Conservation (phyloP, 2,113 vertebrate genomes). For the Choloepus hoffmanni region DNA sequence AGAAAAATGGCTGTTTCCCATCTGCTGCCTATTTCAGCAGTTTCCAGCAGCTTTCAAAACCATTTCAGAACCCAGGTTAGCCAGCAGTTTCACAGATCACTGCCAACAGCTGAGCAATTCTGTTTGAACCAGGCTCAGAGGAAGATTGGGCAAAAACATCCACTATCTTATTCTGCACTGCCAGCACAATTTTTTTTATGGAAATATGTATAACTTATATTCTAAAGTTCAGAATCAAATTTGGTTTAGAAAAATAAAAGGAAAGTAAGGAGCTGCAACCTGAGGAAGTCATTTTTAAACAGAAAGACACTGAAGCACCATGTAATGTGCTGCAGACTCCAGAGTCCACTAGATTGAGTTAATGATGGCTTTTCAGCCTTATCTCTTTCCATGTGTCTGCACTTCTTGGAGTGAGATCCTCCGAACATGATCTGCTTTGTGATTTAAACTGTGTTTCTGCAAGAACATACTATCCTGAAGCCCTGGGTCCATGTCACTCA, state of each 20-base stretch:
- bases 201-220: neutral
- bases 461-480: neutral
- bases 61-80: neutral
- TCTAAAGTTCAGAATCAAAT: neutral
- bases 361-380: neutral
- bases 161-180: neutral
- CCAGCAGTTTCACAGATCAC: neutral
- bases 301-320: neutral
- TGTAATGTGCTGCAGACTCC: neutral
- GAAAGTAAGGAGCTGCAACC: neutral
- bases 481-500: neutral
- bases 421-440: neutral
- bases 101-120: conserved; percentile 31
- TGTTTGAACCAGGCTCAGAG: conserved; percentile 13
- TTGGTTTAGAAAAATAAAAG: conserved; percentile 44
- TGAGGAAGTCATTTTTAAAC: neutral
- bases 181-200: neutral
- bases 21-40: neutral
- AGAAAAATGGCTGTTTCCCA: neutral
- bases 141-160: neutral
- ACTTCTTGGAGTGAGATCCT: neutral
- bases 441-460: conserved; percentile 23
- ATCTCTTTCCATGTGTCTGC: neutral
- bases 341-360: neutral
- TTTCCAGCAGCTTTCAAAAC: conserved; percentile 31